Evolutionary conservation across 2,797 vertebrate genomes (phyloP).

Genomic region (Megalops cyprinoides): DNA sequence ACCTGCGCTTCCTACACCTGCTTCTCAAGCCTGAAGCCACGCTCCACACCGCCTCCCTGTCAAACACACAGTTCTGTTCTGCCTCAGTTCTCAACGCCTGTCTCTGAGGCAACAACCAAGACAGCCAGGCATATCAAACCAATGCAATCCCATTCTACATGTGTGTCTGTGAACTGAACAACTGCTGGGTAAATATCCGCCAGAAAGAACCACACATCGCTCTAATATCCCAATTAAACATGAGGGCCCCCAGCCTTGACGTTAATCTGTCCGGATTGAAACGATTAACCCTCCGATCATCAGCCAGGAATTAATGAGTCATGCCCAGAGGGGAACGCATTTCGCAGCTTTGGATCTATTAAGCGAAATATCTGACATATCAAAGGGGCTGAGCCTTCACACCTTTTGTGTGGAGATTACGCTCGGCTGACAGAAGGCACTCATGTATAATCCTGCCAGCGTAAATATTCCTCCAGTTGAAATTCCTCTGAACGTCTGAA

Average conservation of each 20-base stretch:
- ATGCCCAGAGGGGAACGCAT: not conserved
- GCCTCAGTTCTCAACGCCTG: not conserved
- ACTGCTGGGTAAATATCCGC: no score
- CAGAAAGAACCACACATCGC: not conserved
- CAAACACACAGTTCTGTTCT: not conserved
- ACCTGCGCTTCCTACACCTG: not conserved
- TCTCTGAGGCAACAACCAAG: not conserved
- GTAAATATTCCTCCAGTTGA: constrained; percentile 18
- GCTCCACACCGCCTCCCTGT: not conserved
- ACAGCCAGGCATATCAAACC: not conserved
- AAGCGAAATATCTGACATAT: not conserved
- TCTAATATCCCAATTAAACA: not conserved
- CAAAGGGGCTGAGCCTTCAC: constrained; percentile 8
- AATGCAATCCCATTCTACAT: not conserved
- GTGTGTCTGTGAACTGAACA: not conserved
- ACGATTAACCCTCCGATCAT: constrained; percentile 1
- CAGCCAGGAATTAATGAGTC: not conserved
- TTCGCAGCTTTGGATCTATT: not conserved
- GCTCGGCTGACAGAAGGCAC: not conserved
- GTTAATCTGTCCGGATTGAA: constrained; percentile 1
- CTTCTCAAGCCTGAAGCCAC: not conserved
- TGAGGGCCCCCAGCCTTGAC: not conserved
- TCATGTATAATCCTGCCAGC: constrained; percentile 30
- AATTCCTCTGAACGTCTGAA: not conserved
- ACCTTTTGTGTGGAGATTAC: not conserved